phyloP scores from a whole-genome alignment of 1,140 invertebrate genomes.

The Conopomorpha cramerella region DNA sequence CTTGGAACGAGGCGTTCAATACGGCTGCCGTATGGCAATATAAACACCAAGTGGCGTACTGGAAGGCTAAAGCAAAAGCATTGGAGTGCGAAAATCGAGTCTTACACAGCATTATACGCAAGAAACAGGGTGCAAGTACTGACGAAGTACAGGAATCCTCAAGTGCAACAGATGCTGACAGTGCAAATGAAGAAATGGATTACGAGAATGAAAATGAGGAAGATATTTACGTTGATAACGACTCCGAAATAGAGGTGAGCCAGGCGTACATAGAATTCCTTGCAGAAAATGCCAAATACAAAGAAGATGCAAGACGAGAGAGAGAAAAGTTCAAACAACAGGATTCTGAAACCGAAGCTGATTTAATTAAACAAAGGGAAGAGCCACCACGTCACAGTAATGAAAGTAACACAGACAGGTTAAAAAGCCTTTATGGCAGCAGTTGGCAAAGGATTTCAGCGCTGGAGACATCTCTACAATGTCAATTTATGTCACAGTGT shows the following conservation, averaged over 20 bases:
- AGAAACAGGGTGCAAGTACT: conserved; percentile 29
- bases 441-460: conserved; percentile 70
- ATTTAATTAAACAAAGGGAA: conserved; percentile 9
- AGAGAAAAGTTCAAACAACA: conserved; percentile 43
- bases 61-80: conserved; percentile 68
- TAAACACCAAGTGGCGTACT: conserved; percentile 65
- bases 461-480: conserved; percentile 74
- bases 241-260: conserved; percentile 59
- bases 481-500: conserved; percentile 66
- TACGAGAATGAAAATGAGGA: conserved; percentile 7
- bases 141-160: conserved; percentile 3
- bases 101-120: conserved; percentile 51
- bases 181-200: conserved; percentile 1
- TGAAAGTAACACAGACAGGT: conserved; percentile 32
- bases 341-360: conserved; percentile 19
- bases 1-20: conserved; percentile 36
- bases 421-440: conserved; percentile 64
- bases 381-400: conserved; percentile 14
- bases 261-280: conserved; percentile 70
- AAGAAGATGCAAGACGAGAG: conserved; percentile 55
- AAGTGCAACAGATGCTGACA: conserved; percentile 1
- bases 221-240: conserved; percentile 30
- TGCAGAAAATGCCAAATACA: conserved; percentile 59
- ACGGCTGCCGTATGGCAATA: conserved; percentile 52
- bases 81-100: conserved; percentile 68